Conservation (phyloP, 2,888 invertebrate species). For the Rhopalosiphum nymphaeae region DNA sequence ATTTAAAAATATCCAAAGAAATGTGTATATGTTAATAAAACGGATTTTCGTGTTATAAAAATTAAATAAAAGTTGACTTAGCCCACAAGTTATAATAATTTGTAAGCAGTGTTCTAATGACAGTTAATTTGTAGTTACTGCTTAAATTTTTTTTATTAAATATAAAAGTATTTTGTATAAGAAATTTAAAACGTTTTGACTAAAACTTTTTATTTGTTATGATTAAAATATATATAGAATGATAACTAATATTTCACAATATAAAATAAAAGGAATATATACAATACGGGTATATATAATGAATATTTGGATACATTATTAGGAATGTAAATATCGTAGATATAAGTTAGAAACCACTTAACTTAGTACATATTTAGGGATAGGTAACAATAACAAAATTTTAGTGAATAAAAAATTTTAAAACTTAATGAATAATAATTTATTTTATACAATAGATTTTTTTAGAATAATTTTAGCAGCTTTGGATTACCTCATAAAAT, state of each 20-base stretch:
- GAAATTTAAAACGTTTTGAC: not conserved
- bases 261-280: not conserved
- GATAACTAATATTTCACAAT: not conserved
- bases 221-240: not conserved
- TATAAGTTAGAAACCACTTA: not conserved
- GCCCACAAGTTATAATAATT: not conserved
- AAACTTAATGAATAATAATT: constrained; percentile 9
- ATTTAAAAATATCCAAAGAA: not conserved
- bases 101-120: not conserved
- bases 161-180: not conserved
- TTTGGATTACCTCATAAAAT: not conserved
- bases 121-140: not conserved
- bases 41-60: not conserved
- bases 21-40: not conserved
- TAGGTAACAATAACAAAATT: not conserved
- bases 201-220: not conserved
- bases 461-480: constrained; percentile 8
- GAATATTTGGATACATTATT: not conserved
- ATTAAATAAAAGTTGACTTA: not conserved
- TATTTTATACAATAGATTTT: not conserved
- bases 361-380: not conserved
- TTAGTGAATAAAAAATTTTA: not conserved
- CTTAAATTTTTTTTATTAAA: not conserved
- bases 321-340: not conserved
- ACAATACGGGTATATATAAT: too few species aligned